phyloP scores from a whole-genome alignment of 2,888 invertebrate genomes.

The Oscheius sp. region DNA sequence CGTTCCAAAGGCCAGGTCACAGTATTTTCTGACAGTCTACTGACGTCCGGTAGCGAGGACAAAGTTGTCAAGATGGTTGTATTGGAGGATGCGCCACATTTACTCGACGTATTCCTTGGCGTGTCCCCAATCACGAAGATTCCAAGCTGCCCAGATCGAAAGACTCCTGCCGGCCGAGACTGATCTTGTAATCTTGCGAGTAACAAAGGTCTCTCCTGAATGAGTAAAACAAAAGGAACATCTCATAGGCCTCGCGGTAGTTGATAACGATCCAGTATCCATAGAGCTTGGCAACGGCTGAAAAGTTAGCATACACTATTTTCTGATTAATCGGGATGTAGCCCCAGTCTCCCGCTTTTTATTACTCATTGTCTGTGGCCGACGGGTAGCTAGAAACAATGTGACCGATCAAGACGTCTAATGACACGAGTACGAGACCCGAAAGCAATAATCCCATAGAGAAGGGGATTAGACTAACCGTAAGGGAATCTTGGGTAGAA shows the following conservation, averaged over 20 bases:
- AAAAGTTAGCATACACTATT: slow-evolving; percentile 37
- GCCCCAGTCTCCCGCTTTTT: background rate
- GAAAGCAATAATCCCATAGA: background rate
- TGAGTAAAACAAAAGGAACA: slow-evolving; percentile 79
- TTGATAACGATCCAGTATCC: slow-evolving; percentile 96
- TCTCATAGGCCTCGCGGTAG: slow-evolving; percentile 92
- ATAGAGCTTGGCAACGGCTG: slow-evolving; percentile 94
- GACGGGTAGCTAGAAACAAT: background rate
- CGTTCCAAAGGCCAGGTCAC: slow-evolving; percentile 90
- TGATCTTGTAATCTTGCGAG: slow-evolving; percentile 95
- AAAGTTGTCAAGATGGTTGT: slow-evolving; percentile 89
- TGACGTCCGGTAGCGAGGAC: slow-evolving; percentile 95
- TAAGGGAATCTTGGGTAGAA: slow-evolving; percentile 92
- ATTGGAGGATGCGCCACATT: slow-evolving; percentile 99
- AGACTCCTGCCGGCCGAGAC: slow-evolving; percentile 84
- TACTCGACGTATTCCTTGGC: slow-evolving; percentile 78
- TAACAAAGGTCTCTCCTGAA: slow-evolving; percentile 93
- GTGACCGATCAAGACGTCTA: slow-evolving; percentile 2
- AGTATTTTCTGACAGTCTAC: slow-evolving; percentile 95
- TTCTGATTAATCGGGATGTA: background rate
- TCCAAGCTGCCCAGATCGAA: slow-evolving; percentile 91
- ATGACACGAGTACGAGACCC: background rate
- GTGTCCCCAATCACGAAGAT: slow-evolving; percentile 94
- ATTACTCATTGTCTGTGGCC: background rate
- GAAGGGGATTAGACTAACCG: slow-evolving; percentile 79